phyloP scores from a whole-genome alignment of 2,113 vertebrate species.

The Chaetops frenatus region DNA sequence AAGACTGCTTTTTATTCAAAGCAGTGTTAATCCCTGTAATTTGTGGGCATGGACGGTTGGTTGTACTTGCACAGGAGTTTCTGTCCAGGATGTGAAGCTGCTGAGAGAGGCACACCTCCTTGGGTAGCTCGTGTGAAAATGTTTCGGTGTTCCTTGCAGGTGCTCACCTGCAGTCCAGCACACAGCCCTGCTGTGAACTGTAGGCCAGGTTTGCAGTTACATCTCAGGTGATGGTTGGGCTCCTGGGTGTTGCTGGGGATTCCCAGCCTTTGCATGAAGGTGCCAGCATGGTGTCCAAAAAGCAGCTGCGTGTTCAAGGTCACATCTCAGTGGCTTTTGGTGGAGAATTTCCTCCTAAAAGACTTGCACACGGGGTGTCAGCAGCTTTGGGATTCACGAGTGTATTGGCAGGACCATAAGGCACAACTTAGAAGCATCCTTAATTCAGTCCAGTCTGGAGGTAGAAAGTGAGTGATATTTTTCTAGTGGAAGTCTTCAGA shows the following conservation, averaged over 20 bases:
- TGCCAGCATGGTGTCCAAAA: neutral
- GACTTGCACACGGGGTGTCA: neutral
- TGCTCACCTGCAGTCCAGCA: neutral
- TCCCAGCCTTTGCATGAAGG: neutral
- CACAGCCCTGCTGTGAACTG: neutral
- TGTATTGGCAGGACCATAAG: neutral
- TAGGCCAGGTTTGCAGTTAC: neutral
- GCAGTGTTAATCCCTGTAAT: neutral
- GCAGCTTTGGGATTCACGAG: neutral
- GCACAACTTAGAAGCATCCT: neutral
- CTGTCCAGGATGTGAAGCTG: neutral
- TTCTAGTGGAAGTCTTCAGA: neutral
- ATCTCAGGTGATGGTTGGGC: neutral
- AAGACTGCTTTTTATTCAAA: neutral
- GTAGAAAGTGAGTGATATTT: neutral
- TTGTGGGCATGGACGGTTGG: neutral
- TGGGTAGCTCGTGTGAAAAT: neutral
- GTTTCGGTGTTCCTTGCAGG: neutral
- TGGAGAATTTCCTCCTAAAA: neutral
- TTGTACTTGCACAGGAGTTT: neutral
- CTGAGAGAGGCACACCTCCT: neutral
- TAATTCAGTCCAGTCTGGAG: neutral
- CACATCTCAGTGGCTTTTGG: neutral
- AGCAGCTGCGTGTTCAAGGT: accelerated
- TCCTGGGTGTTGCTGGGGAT: neutral